Percentiles rank a stretch among this genome's conserved stretches.
phyloP scores from a whole-genome alignment of 2,888 invertebrate species.

The Enchytraeus crypticus region DNA sequence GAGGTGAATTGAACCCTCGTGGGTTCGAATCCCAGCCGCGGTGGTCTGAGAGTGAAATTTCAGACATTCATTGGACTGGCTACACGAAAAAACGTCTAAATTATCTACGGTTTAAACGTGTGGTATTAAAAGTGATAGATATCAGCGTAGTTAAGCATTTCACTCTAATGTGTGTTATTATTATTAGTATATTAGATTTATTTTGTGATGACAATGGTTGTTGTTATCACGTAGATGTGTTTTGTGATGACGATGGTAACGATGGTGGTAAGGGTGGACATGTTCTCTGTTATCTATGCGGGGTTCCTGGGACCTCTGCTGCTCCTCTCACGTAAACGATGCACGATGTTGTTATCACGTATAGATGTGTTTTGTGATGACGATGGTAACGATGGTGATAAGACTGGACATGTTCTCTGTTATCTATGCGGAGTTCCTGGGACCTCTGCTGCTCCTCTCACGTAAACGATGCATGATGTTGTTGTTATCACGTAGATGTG shows the following conservation, averaged over 20 bases:
- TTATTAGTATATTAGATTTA: no score
- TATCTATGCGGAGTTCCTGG: conserved; percentile 74
- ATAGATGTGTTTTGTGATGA: conserved; percentile 72
- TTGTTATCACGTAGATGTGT: conserved; percentile 71
- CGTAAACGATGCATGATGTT: conserved; percentile 60
- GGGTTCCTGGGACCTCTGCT: conserved; percentile 71
- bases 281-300: conserved; percentile 76
- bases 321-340: conserved; percentile 55
- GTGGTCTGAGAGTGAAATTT: no score
- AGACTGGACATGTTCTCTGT: conserved; percentile 82
- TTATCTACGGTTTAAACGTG: no score
- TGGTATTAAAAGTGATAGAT: no score
- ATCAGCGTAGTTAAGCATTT: no score
- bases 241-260: conserved; percentile 75
- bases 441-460: conserved; percentile 59
- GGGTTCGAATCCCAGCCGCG: no score
- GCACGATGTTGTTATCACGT: conserved; percentile 65
- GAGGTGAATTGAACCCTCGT: no score
- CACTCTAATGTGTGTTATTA: no score
- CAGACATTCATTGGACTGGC: no score
- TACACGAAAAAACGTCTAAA: no score
- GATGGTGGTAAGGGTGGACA: conserved; percentile 80
- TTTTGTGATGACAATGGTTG: no score
- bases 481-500: no score
- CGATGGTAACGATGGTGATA: conserved; percentile 77